Percentiles rank a stretch among this genome's conserved stretches.
Conservation (phyloP, 2,888 invertebrate species). For the Apotomis turbidana region DNA sequence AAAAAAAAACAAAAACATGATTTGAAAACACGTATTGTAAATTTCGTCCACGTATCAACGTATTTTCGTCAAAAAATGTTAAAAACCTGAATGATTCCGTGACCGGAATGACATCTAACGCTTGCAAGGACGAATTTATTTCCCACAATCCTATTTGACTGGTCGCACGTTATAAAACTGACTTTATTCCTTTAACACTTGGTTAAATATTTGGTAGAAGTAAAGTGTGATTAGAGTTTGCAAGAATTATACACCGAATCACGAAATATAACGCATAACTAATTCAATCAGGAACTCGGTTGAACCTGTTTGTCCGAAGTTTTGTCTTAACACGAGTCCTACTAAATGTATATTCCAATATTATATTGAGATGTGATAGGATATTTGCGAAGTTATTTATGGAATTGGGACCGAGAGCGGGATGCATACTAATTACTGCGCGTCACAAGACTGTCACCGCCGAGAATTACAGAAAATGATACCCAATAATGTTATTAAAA, state of each 20-base stretch:
- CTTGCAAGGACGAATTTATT: background rate
- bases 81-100: conserved; percentile 6
- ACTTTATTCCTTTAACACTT: background rate
- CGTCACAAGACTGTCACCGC: background rate
- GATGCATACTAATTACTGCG: background rate
- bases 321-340: background rate
- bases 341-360: background rate
- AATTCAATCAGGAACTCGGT: background rate
- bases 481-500: too few species aligned
- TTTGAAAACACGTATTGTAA: conserved; percentile 1
- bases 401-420: background rate
- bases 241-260: background rate
- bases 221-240: background rate
- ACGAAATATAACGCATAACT: background rate
- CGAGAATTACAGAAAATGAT: background rate
- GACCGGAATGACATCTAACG: background rate
- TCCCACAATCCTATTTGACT: background rate
- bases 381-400: background rate
- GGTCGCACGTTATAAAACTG: background rate
- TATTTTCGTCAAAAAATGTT: conserved; percentile 9
- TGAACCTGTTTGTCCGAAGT: background rate
- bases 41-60: conserved; percentile 8
- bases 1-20: background rate
- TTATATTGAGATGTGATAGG: background rate
- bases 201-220: background rate